These are phyloP conservation scores for Caenorhabditis japonica DNA, from an alignment of 2,888 invertebrate species.

Conservation along the genomic window DNA sequence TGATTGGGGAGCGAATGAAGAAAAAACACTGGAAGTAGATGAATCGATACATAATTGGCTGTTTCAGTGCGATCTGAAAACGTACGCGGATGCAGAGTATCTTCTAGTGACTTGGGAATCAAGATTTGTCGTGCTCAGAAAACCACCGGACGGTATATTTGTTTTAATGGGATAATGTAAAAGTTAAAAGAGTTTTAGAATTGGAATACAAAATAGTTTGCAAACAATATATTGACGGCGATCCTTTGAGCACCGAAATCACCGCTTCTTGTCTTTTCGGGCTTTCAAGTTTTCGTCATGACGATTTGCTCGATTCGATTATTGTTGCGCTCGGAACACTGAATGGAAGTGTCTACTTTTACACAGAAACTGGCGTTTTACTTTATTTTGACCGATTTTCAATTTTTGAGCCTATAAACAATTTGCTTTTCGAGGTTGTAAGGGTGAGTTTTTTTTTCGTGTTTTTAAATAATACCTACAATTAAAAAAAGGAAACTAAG, in stretches of 20 bases:
- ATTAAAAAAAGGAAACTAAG: background rate
- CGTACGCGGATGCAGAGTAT: slow-evolving; percentile 44
- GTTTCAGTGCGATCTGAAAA: slow-evolving; percentile 37
- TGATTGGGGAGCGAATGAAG: slow-evolving; percentile 40
- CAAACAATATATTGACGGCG: slow-evolving; percentile 43
- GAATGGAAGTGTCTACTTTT: slow-evolving; percentile 64
- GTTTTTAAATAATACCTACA: background rate
- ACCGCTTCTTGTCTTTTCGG: slow-evolving; percentile 52
- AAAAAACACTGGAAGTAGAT: slow-evolving; percentile 22
- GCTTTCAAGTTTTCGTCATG: slow-evolving; percentile 48
- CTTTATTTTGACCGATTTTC: slow-evolving; percentile 69
- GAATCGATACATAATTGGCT: slow-evolving; percentile 47
- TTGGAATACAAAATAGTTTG: slow-evolving; percentile 41
- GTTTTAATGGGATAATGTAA: background rate
- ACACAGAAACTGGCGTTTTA: slow-evolving; percentile 70
- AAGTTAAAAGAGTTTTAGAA: too few species aligned
- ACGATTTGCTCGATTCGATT: slow-evolving; percentile 56
- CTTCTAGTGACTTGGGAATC: slow-evolving; percentile 45
- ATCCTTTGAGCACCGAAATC: slow-evolving; percentile 42
- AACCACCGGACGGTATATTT: slow-evolving; percentile 38
- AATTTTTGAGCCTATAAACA: slow-evolving; percentile 54
- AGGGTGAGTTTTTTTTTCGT: slow-evolving; percentile 23
- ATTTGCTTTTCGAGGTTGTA: slow-evolving; percentile 63
- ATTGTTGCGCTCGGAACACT: slow-evolving; percentile 53
- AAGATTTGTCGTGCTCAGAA: slow-evolving; percentile 39